These are phyloP conservation scores for Himalopsyche japonica DNA, from an alignment of 2,888 invertebrate genomes.

Conservation along the genomic window DNA sequence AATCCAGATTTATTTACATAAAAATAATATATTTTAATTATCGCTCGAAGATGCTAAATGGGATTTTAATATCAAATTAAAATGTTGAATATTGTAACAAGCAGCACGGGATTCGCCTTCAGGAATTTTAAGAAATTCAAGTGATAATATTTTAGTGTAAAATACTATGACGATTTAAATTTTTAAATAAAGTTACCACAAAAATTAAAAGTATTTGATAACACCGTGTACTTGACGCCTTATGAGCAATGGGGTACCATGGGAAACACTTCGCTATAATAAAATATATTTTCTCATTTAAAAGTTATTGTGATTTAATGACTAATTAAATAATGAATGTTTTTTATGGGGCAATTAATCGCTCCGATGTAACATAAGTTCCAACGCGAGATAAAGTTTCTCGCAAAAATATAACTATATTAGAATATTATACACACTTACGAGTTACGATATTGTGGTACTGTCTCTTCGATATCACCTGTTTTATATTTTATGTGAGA, in stretches of 20 bases:
- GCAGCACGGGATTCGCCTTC: no score
- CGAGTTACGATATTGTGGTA: neutral
- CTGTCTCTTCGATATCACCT: neutral
- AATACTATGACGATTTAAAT: no score
- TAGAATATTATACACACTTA: neutral
- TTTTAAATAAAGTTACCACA: no score
- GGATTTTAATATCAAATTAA: no score
- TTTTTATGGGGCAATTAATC: constrained; percentile 33
- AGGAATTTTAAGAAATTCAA: no score
- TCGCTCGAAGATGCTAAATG: no score
- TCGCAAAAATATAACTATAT: constrained; percentile 1
- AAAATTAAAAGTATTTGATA: neutral
- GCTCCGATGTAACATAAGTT: constrained; percentile 4
- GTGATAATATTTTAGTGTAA: no score
- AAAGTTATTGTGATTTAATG: constrained; percentile 35
- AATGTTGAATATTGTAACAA: no score
- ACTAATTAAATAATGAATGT: constrained; percentile 35
- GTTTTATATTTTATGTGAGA: neutral
- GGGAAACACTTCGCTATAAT: constrained; percentile 30
- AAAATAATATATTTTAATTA: no score
- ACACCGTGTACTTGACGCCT: neutral
- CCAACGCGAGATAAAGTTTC: neutral
- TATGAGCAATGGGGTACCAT: constrained; percentile 10
- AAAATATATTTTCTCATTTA: constrained; percentile 37
- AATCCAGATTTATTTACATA: no score